Conservation (phyloP, 2,113 vertebrate genomes). For the Rhea pennata region DNA sequence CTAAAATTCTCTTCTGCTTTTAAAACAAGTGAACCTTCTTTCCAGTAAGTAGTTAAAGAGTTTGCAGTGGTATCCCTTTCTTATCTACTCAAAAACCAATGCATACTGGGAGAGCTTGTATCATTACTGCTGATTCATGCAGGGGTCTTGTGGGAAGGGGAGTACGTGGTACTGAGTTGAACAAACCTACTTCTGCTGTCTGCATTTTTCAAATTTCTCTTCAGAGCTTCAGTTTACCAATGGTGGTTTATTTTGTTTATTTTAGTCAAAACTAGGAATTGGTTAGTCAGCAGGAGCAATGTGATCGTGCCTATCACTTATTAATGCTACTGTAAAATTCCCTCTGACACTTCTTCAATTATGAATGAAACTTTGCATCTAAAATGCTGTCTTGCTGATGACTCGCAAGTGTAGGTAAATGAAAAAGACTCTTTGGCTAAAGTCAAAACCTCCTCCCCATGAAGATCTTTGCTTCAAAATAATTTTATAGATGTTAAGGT, state of each 20-base stretch:
- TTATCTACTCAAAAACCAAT: background rate
- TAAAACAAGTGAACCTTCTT: background rate
- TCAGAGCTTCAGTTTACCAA: background rate
- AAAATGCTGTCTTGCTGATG: background rate
- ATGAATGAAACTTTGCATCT: slow-evolving; percentile 47
- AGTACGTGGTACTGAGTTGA: background rate
- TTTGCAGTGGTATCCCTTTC: background rate
- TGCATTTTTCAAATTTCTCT: background rate
- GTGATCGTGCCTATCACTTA: background rate
- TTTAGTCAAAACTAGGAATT: background rate
- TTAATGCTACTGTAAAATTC: slow-evolving; percentile 41
- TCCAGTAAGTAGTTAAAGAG: background rate
- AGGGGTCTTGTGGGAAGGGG: background rate
- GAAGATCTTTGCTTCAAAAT: background rate
- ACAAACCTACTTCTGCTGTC: background rate
- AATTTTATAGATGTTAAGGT: background rate
- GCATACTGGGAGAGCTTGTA: fast-evolving
- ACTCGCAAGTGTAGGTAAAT: background rate
- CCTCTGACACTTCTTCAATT: slow-evolving; percentile 46
- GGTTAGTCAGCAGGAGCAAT: background rate
- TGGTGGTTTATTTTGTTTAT: background rate
- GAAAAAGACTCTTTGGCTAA: background rate
- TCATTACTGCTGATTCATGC: background rate
- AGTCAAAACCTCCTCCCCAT: background rate
- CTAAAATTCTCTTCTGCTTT: slow-evolving; percentile 2